Base-by-base conservation (phyloP, 2,113 vertebrate genomes). In the Nanorana parkeri region DNA sequence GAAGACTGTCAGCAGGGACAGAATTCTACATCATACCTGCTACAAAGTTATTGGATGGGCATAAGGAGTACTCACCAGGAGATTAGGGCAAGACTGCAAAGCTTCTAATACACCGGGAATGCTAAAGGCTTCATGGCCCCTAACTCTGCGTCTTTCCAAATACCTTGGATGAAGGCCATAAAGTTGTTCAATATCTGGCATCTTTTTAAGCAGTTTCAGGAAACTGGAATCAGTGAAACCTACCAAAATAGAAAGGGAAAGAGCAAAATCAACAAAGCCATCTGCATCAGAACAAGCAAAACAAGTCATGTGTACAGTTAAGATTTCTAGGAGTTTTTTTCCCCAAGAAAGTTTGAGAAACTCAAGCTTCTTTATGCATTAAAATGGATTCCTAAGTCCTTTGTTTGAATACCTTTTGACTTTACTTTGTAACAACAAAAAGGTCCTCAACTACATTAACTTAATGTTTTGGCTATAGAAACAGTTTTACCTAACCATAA, bases 191-290 rank as follows among this genome's bases (percentile, higher is more conserved):
- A 99, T 92, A 73, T 99, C 98, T 74, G 98, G 98, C 95, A 99
- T 99, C 92, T 99, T 99, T 93, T 96, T 99, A 87, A 99, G 83
- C 28, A 99, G 93, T 11, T 95, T 95, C 84, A 98, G 92, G 88
- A 99, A 99, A 90, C 97, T 99, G 90, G 94, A 92, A 87, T 99
- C 98, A 86, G 96, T 99, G 87, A 99, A 99, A 83, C 98, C 98
- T 99, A 88, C 84, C 85, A 89, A 87, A 67, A 90, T 74, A 64
- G 20, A 84, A 83, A 54, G 29, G 76, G 47, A 66, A 51, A 17
- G 0, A 67, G 52, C 67, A 61, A 47, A n/a, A 13, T 26, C 21
- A 55, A 20, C 15, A 68, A 36, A n/a, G 23, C 28, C 20, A 68
- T 41, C 15, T 60, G 51, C 52, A 20, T 3, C 21, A 21, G 20